Percentiles rank a stretch among this genome's conserved stretches.
These are phyloP conservation scores for Rhinichthys osculus DNA, from an alignment of 2,797 vertebrate species.

Conservation along the genomic window DNA sequence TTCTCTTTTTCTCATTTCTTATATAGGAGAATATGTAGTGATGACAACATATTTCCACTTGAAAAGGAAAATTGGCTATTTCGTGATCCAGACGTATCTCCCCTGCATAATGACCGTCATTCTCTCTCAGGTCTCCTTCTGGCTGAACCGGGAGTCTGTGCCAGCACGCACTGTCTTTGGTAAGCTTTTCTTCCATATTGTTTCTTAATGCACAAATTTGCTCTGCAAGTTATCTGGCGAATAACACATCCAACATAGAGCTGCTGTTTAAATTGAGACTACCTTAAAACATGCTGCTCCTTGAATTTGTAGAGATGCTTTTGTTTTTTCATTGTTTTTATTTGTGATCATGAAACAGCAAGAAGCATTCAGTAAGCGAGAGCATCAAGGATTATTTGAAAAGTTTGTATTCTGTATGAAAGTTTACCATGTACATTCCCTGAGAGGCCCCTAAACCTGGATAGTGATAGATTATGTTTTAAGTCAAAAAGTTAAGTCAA, in stretches of 20 bases:
- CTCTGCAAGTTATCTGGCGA: background rate
- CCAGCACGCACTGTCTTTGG: conserved; percentile 98
- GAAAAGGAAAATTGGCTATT: conserved; percentile 99
- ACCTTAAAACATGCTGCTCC: conserved; percentile 44
- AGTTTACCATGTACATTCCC: background rate
- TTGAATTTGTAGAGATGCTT: background rate
- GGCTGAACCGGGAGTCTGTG: conserved; percentile 98
- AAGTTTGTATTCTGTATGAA: background rate
- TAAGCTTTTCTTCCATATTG: conserved; percentile 77
- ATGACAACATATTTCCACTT: conserved; percentile 99
- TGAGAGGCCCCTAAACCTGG: conserved; percentile 39
- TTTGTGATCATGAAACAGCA: conserved; percentile 10
- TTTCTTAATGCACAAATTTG: conserved; percentile 12
- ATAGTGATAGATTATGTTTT: conserved; percentile 44
- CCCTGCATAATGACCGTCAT: conserved; percentile 99
- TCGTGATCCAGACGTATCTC: conserved; percentile 98
- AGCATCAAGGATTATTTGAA: conserved; percentile 22
- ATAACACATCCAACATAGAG: conserved; percentile 17
- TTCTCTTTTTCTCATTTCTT: conserved; percentile 53
- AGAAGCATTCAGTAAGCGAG: conserved; percentile 47
- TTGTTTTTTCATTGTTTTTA: background rate
- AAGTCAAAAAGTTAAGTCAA: too few species aligned
- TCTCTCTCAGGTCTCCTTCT: conserved; percentile 98
- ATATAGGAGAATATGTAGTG: conserved; percentile 95
- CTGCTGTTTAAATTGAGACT: conserved; percentile 48